These are phyloP conservation scores for Mechanitis mazaeus DNA, from an alignment of 2,888 invertebrate species.

Conservation along the genomic window DNA sequence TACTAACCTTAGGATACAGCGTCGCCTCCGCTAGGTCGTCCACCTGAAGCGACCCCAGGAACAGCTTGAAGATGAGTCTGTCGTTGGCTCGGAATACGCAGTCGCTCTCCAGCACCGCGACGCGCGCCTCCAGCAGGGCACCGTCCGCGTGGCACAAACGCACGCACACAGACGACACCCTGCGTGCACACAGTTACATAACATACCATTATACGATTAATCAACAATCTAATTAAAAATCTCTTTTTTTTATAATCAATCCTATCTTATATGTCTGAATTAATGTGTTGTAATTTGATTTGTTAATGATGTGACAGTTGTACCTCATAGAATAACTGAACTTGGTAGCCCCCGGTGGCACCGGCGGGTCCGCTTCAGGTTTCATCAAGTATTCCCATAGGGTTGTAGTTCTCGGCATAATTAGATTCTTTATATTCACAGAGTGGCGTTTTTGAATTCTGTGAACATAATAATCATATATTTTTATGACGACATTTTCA, in stretches of 20 bases:
- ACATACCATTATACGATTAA: too few species aligned
- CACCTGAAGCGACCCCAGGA: slow-evolving; percentile 80
- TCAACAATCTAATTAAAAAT: not conserved
- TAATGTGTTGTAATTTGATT: too few species aligned
- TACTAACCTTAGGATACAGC: slow-evolving; percentile 82
- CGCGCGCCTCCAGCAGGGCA: slow-evolving; percentile 80
- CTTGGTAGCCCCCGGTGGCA: slow-evolving; percentile 85
- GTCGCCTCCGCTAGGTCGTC: slow-evolving; percentile 85
- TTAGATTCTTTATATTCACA: slow-evolving; percentile 46
- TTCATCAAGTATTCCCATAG: slow-evolving; percentile 60
- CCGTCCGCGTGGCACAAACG: slow-evolving; percentile 83
- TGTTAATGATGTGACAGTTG: not conserved
- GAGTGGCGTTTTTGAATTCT: slow-evolving; percentile 58
- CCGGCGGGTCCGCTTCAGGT: slow-evolving; percentile 79
- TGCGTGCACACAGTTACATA: slow-evolving; percentile 26
- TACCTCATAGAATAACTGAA: slow-evolving; percentile 82
- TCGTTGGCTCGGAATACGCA: slow-evolving; percentile 87
- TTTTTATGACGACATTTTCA: not conserved
- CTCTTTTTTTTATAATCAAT: not conserved
- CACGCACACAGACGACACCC: slow-evolving; percentile 78
- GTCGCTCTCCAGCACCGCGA: slow-evolving; percentile 83
- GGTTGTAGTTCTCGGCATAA: slow-evolving; percentile 49
- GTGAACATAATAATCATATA: slow-evolving; percentile 13
- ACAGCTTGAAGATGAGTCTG: slow-evolving; percentile 83
- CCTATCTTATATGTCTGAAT: not conserved